phyloP scores from a whole-genome alignment of 2,888 invertebrate genomes.

The Heliconius erato region DNA sequence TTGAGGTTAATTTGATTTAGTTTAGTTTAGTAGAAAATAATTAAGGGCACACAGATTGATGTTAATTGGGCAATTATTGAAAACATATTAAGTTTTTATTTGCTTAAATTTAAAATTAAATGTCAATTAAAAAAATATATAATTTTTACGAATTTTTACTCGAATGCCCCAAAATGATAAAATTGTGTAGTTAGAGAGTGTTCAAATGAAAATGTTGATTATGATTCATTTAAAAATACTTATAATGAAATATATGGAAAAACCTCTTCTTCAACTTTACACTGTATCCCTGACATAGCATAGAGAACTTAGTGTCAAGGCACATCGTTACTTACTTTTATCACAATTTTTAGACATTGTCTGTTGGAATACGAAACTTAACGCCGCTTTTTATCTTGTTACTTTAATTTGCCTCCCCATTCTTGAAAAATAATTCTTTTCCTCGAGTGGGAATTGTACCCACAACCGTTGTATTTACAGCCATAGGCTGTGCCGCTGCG shows the following conservation, averaged over 20 bases:
- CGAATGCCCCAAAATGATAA: background rate
- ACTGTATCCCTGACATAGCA: no score
- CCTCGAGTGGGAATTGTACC: background rate
- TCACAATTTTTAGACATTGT: no score
- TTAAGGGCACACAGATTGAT: constrained; percentile 30
- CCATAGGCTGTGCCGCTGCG: background rate
- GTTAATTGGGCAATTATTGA: background rate
- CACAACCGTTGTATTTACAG: background rate
- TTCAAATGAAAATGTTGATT: background rate
- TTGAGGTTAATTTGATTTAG: constrained; percentile 31
- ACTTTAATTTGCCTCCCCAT: no score
- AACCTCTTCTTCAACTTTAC: no score
- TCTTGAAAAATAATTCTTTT: no score
- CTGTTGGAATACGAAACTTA: no score
- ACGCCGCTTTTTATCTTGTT: no score
- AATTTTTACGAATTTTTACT: background rate
- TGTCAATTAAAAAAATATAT: background rate
- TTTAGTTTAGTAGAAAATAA: constrained; percentile 17
- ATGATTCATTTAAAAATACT: background rate
- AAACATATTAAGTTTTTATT: constrained; percentile 10
- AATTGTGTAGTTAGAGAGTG: no score
- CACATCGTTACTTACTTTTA: no score
- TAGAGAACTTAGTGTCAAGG: no score
- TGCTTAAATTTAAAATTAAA: background rate
- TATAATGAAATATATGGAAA: no score